Conservation (phyloP, 2,113 vertebrate genomes). For the Crotalus tigris region DNA sequence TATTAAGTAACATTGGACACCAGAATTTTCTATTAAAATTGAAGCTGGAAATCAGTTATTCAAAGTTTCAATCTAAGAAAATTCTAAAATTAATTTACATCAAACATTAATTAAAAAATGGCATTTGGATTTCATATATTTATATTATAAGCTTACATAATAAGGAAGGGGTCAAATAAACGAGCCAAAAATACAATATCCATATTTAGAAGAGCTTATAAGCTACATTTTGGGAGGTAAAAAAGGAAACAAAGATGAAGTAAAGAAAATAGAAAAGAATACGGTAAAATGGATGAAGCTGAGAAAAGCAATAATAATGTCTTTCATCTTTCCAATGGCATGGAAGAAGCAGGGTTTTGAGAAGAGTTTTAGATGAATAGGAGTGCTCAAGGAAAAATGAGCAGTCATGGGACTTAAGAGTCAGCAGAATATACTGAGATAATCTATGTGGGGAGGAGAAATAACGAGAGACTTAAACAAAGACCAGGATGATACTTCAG, state of each 20-base stretch:
- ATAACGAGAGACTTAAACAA: background rate
- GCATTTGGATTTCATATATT: background rate
- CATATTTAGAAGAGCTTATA: background rate
- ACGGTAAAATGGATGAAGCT: background rate
- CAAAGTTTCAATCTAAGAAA: background rate
- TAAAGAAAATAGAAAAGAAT: background rate
- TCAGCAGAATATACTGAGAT: background rate
- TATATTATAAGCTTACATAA: background rate
- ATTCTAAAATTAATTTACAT: background rate
- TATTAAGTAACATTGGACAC: background rate
- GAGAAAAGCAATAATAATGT: background rate
- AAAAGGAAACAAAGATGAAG: background rate
- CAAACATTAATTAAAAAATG: background rate
- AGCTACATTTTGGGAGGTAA: background rate
- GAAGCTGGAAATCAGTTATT: background rate
- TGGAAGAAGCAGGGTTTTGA: background rate
- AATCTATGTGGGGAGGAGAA: background rate
- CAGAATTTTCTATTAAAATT: background rate
- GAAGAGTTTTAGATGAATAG: background rate
- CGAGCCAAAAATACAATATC: background rate
- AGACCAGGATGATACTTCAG: background rate
- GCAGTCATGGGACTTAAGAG: background rate
- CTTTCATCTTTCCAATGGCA: background rate
- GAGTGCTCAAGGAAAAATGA: background rate
- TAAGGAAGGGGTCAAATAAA: background rate